Evolutionary conservation across 2,113 vertebrate species (phyloP).

Genomic region (Trichomycterus rosablanca): DNA sequence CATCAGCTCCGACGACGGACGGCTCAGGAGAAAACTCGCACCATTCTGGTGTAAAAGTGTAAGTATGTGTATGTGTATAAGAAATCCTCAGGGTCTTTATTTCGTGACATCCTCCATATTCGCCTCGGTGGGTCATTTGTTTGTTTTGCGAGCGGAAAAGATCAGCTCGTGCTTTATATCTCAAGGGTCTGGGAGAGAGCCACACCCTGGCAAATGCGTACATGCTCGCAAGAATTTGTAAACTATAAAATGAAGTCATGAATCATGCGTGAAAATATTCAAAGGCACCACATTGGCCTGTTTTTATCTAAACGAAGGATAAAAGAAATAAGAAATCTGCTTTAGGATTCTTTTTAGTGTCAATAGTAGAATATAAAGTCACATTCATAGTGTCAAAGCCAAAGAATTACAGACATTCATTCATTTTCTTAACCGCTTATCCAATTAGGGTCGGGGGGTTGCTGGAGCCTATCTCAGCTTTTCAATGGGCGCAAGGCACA

Average conservation of each 20-base stretch:
- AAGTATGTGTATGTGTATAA: not conserved
- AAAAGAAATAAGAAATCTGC: too few species aligned
- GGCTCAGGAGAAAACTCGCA: slow-evolving; percentile 44
- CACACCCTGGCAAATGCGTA: slow-evolving; percentile 33
- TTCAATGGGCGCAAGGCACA: too few species aligned
- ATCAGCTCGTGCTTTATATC: slow-evolving; percentile 56
- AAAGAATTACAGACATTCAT: too few species aligned
- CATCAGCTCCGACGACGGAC: slow-evolving; percentile 23
- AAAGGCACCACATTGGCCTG: not conserved
- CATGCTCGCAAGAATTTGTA: slow-evolving; percentile 12
- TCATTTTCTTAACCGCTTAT: too few species aligned
- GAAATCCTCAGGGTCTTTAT: too few species aligned
- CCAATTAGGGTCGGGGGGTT: too few species aligned
- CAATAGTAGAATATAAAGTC: too few species aligned
- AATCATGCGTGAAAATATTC: not conserved
- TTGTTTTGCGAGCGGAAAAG: slow-evolving; percentile 54
- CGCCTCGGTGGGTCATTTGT: slow-evolving; percentile 56
- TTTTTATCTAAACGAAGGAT: too few species aligned
- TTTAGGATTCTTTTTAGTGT: too few species aligned
- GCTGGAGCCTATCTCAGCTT: too few species aligned
- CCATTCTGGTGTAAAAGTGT: slow-evolving; percentile 55
- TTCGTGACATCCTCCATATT: too few species aligned
- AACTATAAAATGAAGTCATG: not conserved
- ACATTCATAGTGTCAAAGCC: too few species aligned
- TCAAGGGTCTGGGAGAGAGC: slow-evolving; percentile 44